Evolutionary conservation across 2,113 vertebrate genomes (phyloP).

Genomic region (Carassius carassius): DNA sequence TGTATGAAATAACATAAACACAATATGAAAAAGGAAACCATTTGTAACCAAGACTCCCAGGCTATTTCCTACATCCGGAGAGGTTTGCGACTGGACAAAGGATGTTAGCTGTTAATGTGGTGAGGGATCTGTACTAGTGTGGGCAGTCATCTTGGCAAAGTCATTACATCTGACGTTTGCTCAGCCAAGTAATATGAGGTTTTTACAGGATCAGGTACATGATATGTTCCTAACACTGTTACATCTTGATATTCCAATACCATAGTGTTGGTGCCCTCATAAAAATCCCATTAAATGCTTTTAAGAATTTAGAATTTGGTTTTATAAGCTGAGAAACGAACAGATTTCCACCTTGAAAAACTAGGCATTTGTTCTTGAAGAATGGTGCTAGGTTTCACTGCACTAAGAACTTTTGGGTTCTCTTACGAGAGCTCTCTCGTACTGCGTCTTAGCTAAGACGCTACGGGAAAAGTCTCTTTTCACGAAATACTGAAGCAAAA

Average conservation of each 20-base stretch:
- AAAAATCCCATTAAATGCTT: not conserved
- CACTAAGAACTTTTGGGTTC: not conserved
- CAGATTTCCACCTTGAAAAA: not conserved
- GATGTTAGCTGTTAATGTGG: not conserved
- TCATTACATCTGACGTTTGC: slow-evolving; percentile 13
- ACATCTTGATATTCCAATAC: not conserved
- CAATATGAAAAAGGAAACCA: slow-evolving; percentile 23
- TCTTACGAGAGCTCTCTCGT: no score
- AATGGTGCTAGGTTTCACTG: not conserved
- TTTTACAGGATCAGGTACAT: slow-evolving; percentile 19
- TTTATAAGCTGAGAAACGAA: not conserved
- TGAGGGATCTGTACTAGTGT: not conserved
- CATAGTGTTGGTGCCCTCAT: not conserved
- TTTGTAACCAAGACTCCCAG: slow-evolving; percentile 9
- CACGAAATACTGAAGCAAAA: no score
- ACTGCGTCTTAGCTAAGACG: no score
- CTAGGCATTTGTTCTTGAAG: not conserved
- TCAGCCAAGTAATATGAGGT: slow-evolving; percentile 20
- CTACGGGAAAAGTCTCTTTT: no score
- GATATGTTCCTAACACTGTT: not conserved
- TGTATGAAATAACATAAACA: slow-evolving; percentile 32
- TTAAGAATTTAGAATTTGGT: slow-evolving; percentile 5
- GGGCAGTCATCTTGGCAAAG: slow-evolving; percentile 1
- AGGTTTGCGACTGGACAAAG: slow-evolving; percentile 22
- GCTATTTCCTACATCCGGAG: slow-evolving; percentile 19